Evolutionary conservation across 2,888 invertebrate genomes (phyloP).

Genomic region (Clunio marinus): DNA sequence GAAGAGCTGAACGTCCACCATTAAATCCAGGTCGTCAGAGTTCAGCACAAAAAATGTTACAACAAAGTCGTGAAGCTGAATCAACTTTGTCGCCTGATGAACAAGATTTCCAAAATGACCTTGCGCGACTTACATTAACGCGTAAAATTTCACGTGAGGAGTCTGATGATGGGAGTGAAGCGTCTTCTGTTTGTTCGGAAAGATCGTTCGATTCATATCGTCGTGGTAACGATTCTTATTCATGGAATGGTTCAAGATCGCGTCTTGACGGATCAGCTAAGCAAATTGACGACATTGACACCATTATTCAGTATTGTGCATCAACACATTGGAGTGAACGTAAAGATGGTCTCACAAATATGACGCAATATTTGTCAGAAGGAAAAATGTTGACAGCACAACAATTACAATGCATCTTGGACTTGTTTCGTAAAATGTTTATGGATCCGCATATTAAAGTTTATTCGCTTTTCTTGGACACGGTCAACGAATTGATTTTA

Average conservation of each 20-base stretch:
- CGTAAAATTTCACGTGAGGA: conserved; percentile 64
- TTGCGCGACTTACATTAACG: conserved; percentile 47
- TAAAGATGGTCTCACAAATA: conserved; percentile 83
- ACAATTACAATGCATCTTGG: conserved; percentile 77
- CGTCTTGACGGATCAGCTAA: conserved; percentile 64
- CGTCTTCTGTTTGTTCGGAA: conserved; percentile 93
- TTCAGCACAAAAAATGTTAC: conserved; percentile 76
- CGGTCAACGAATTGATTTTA: conserved; percentile 82
- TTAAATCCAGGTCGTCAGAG: conserved; percentile 57
- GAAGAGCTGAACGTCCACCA: conserved; percentile 54
- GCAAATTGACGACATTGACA: conserved; percentile 70
- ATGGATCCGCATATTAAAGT: conserved; percentile 95
- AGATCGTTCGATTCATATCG: conserved; percentile 78
- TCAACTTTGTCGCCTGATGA: conserved; percentile 62
- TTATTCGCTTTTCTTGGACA: conserved; percentile 88
- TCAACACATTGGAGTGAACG: conserved; percentile 92
- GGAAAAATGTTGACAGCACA: conserved; percentile 56
- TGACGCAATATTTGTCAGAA: conserved; percentile 64
- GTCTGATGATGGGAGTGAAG: conserved; percentile 79
- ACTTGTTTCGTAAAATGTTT: conserved; percentile 93
- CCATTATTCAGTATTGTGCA: conserved; percentile 81
- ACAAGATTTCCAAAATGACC: conserved; percentile 45
- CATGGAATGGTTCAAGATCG: conserved; percentile 77
- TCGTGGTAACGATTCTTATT: conserved; percentile 73
- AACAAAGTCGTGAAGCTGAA: conserved; percentile 85